Base-by-base conservation (phyloP, 2,113 vertebrate genomes). In the Elaphurus davidianus region DNA sequence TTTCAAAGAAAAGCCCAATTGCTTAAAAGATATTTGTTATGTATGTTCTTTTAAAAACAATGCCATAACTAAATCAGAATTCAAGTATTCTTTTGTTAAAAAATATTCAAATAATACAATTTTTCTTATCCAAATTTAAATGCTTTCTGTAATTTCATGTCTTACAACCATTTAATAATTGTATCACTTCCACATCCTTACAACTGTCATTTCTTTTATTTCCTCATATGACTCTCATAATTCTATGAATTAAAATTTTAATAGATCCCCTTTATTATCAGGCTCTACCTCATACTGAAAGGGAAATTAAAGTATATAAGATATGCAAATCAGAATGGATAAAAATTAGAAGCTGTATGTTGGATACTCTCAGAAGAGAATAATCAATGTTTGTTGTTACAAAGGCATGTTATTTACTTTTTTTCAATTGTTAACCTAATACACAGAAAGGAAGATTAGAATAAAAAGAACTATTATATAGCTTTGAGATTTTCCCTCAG, bases 41-140 rank as follows among this genome's bases (percentile, higher is more conserved):
- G 52, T 91, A 79, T 36, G 50, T 76, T 79, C 40, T 94, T 95
- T 97, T 81, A 86, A 94, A 97, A 96, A 87, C n/a, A 98, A 79
- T 87, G 54, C 12, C 59, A 91, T 40, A 57, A 87, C 84, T 93
- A 90, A 87, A 62, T 79, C 81, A 98, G 64, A 90, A 96, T 90
- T 97, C 9, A 83, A 92, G 59, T 82, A 57, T 95, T 79, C 78
- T 86, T 97, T 93, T 92, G 40, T 89, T 83, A 54, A 2, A 81
- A 97, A 97, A 91, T 40, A 96, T 36, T 90, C 89, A 57, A 86
- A 83, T 96, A 91, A 94, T 10, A 90, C 40, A 71, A 30, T 84
- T 95, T 97, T 95, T 92, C 82, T 89, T 50, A 64, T 76, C 55
- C 54, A 92, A 64, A 74, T 45, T 93, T 10, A 94, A 98, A 91